Percentiles rank a stretch among this genome's conserved stretches.
phyloP scores from a whole-genome alignment of 2,888 invertebrate genomes.

The Drosophila mettleri region DNA sequence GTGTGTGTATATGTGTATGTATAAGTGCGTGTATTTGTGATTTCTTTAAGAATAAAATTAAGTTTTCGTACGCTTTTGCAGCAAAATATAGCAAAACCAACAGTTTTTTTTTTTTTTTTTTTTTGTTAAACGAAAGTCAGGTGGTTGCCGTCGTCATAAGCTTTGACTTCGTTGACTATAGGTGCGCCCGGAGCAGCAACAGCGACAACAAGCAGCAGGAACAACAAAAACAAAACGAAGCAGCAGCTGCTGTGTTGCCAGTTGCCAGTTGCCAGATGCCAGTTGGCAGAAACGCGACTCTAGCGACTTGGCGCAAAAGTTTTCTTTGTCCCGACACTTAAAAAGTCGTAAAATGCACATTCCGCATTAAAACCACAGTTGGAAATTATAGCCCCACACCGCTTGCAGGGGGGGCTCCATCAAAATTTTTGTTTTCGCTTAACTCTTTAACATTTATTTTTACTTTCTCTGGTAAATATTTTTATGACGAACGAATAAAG shows the following conservation, averaged over 20 bases:
- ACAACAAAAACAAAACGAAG: conserved; percentile 13
- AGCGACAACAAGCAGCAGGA: conserved; percentile 12
- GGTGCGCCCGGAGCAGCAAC: conserved; percentile 36
- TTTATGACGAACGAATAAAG: not conserved
- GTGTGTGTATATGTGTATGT: conserved; percentile 8
- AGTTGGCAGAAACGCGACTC: conserved; percentile 10
- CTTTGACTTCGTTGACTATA: conserved; percentile 38
- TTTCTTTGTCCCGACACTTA: conserved; percentile 75
- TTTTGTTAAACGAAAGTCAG: conserved; percentile 63
- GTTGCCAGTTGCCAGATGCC: conserved; percentile 17
- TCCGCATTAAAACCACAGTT: conserved; percentile 69
- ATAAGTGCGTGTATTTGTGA: conserved; percentile 13
- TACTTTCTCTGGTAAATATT: not conserved
- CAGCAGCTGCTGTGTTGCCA: conserved; percentile 28
- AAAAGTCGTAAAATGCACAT: conserved; percentile 79
- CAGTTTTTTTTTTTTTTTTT: too few relatives aligned
- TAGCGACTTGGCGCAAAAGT: conserved; percentile 53
- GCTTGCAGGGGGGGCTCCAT: conserved; percentile 35
- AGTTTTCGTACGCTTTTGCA: conserved; percentile 51
- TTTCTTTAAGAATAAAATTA: conserved; percentile 64
- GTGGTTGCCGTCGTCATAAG: conserved; percentile 44
- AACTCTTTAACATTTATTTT: not conserved
- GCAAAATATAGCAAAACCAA: conserved; percentile 60
- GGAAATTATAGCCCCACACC: conserved; percentile 65
- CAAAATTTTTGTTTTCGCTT: conserved; percentile 48